phyloP scores from a whole-genome alignment of 1,140 invertebrate species.

The Apis dorsata region DNA sequence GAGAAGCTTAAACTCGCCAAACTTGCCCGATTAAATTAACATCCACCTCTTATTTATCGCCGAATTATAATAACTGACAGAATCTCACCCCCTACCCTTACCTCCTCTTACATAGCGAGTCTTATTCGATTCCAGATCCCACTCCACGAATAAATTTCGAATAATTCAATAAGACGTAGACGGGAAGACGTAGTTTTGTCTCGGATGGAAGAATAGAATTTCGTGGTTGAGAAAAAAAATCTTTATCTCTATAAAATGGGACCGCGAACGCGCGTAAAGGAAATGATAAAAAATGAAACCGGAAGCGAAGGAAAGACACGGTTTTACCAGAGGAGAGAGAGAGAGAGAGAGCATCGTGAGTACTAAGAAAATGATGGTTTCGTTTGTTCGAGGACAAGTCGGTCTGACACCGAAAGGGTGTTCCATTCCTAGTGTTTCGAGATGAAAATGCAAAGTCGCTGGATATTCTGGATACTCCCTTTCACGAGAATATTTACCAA shows the following conservation, averaged over 20 bases:
- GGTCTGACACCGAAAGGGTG: background rate
- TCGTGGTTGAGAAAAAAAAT: background rate
- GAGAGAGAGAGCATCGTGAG: too few species aligned
- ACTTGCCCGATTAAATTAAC: too few species aligned
- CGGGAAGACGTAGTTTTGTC: background rate
- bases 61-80: too few species aligned
- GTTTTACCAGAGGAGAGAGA: too few species aligned
- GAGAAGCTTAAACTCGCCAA: too few species aligned
- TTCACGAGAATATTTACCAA: background rate
- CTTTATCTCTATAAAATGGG: too few species aligned
- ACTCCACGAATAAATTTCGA: background rate
- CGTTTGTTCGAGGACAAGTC: conserved; percentile 13
- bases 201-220: background rate
- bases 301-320: background rate
- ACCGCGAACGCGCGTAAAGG: background rate
- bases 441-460: conserved; percentile 27
- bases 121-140: background rate
- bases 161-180: background rate
- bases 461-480: background rate
- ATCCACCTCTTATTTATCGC: too few species aligned
- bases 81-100: too few species aligned
- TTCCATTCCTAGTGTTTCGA: conserved; percentile 5
- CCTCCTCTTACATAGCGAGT: too few species aligned
- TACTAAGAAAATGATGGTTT: background rate
- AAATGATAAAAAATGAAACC: background rate